Evolutionary conservation across 2,888 invertebrate species (phyloP), one percentile per base, ranked within the genome.

Genomic region (Andrena fulva): DNA sequence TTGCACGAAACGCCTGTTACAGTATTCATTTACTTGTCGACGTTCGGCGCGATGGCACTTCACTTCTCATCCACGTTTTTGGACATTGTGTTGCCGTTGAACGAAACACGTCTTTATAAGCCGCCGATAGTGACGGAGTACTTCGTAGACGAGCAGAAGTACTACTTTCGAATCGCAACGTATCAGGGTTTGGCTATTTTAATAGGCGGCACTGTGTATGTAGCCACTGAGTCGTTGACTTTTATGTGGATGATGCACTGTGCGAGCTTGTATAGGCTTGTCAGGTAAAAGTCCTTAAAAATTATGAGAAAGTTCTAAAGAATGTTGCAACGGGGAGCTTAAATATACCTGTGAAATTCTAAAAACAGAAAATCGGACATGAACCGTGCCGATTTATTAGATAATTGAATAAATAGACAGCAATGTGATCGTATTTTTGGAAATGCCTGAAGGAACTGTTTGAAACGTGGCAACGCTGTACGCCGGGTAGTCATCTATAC

Each of bases 271-370:
- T 74, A 74, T 29, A 35, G n/a, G 5, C n/a, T 83, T 67, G 67
- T 54, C 24, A 71, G 78, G 83, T 83, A 74, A 80, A 42, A 27
- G n/a, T n/a, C n/a, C n/a, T n/a, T n/a, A n/a, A n/a, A n/a, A n/a
- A n/a, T n/a, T n/a, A n/a, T n/a, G n/a, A n/a, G n/a, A n/a, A n/a
- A n/a, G n/a, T n/a, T n/a, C n/a, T n/a, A n/a, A n/a, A n/a, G n/a
- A n/a, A n/a, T n/a, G n/a, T n/a, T n/a, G n/a, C n/a, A n/a, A n/a
- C n/a, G n/a, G n/a, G n/a, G n/a, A n/a, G n/a, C n/a, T n/a, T n/a
- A n/a, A n/a, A n/a, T n/a, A n/a, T n/a, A n/a, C n/a, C n/a, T n/a
- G n/a, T n/a, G n/a, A n/a, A n/a, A n/a, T n/a, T n/a, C n/a, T n/a
- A n/a, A n/a, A n/a, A n/a, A n/a, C n/a, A n/a, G n/a, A n/a, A n/a